Conservation (phyloP, 2,113 vertebrate genomes). For the Aspiorhynchus laticeps region DNA sequence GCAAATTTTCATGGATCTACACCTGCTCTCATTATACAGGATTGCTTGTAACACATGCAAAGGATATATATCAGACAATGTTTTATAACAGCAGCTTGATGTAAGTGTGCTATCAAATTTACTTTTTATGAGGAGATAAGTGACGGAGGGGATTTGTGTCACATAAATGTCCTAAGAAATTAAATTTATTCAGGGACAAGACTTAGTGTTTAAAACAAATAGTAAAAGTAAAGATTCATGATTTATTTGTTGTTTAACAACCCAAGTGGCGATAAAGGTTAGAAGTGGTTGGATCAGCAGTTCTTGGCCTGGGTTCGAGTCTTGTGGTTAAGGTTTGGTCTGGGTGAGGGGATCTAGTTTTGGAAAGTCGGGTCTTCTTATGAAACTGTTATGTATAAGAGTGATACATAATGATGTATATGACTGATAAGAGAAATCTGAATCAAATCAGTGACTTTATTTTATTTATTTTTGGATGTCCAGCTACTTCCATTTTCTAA, state of each 20-base stretch:
- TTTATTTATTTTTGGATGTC: background rate
- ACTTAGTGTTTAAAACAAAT: background rate
- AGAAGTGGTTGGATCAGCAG: too few relatives aligned
- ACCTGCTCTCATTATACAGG: background rate
- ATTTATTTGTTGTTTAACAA: background rate
- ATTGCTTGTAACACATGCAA: background rate
- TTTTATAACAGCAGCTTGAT: constrained; percentile 17
- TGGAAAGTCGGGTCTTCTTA: background rate
- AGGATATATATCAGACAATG: background rate
- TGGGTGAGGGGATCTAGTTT: background rate
- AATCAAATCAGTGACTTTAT: background rate
- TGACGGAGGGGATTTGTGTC: background rate
- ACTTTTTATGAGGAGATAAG: background rate
- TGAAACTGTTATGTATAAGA: background rate
- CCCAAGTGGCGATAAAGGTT: background rate
- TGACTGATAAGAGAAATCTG: background rate
- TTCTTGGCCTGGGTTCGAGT: background rate
- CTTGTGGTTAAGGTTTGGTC: background rate
- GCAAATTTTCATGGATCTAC: background rate
- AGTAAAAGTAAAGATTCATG: background rate
- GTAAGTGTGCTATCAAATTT: background rate
- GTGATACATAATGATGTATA: too few relatives aligned
- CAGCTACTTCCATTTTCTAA: background rate
- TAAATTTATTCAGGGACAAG: background rate
- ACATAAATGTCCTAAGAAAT: background rate